These are phyloP conservation scores for Caenorhabditis sp. DNA, from an alignment of 2,888 invertebrate genomes.

Conservation along the genomic window DNA sequence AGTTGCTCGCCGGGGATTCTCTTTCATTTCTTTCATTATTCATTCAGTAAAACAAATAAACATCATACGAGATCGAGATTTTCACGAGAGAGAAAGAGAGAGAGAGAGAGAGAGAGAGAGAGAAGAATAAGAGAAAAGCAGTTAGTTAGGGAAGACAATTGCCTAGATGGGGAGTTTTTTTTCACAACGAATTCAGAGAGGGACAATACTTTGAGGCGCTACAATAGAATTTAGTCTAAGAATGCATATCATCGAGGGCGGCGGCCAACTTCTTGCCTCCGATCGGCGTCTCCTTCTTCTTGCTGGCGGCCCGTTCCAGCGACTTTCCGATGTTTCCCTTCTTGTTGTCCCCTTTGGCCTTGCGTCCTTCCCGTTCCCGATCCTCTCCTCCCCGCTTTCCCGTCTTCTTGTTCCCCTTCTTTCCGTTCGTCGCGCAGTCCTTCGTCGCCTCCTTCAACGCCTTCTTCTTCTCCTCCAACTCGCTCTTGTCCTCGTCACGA, in stretches of 20 bases:
- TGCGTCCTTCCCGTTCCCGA: slow-evolving; percentile 53
- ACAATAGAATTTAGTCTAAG: no score
- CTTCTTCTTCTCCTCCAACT: slow-evolving; percentile 55
- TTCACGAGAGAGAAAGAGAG: not conserved
- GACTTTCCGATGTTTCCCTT: slow-evolving; percentile 46
- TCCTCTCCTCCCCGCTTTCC: slow-evolving; percentile 50
- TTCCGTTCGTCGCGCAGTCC: slow-evolving; percentile 44
- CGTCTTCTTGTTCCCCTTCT: slow-evolving; percentile 42
- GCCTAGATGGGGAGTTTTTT: no score
- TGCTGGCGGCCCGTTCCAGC: slow-evolving; percentile 52
- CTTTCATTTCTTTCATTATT: slow-evolving; percentile 7
- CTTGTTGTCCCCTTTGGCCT: slow-evolving; percentile 53
- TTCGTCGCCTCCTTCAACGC: slow-evolving; percentile 56
- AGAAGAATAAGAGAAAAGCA: not conserved
- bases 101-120: not conserved
- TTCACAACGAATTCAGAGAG: no score
- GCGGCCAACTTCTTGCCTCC: slow-evolving; percentile 55
- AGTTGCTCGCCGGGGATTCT: no score
- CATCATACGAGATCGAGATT: slow-evolving; percentile 12
- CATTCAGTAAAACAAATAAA: slow-evolving; percentile 37
- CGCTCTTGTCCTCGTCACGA: slow-evolving; percentile 51
- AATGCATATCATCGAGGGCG: slow-evolving; percentile 41
- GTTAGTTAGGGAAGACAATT: not conserved
- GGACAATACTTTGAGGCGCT: not conserved
- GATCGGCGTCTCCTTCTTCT: slow-evolving; percentile 52